Evolutionary conservation across 2,888 invertebrate species (phyloP).

Genomic region (Drosophila tripunctata): DNA sequence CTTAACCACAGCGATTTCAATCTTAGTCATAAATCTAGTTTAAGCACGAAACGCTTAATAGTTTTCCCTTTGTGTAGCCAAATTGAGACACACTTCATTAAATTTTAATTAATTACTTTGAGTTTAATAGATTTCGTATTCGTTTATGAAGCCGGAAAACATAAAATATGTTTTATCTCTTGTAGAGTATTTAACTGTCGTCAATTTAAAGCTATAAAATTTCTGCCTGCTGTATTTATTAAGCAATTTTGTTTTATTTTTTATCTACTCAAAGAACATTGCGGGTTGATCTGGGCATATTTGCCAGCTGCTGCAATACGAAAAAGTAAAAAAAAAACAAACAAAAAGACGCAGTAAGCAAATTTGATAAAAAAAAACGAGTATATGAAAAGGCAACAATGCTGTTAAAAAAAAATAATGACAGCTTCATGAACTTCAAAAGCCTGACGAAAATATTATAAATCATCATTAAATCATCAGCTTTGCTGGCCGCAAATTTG

Average conservation of each 20-base stretch:
- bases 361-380: conserved; percentile 20
- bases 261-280: conserved; percentile 8
- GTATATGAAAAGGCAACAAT: conserved; percentile 23
- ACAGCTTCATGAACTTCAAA: conserved; percentile 30
- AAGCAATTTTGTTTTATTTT: conserved; percentile 10
- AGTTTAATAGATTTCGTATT: too few species aligned
- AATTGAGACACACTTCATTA: neutral
- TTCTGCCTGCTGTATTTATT: conserved; percentile 7
- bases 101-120: neutral
- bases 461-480: conserved; percentile 38
- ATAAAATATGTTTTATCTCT: neutral
- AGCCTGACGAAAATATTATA: conserved; percentile 29
- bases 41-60: too few species aligned
- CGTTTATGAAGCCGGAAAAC: too few species aligned
- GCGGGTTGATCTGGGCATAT: conserved; percentile 31
- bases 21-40: too few species aligned
- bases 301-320: conserved; percentile 23
- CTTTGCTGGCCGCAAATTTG: conserved; percentile 40
- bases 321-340: neutral
- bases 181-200: conserved; percentile 12
- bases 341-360: conserved; percentile 30
- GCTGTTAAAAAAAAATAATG: conserved; percentile 24
- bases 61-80: neutral
- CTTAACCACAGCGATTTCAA: too few species aligned
- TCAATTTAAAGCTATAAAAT: too few species aligned